Base-by-base conservation (phyloP, 2,888 invertebrate species). In the Oligia strigilis region DNA sequence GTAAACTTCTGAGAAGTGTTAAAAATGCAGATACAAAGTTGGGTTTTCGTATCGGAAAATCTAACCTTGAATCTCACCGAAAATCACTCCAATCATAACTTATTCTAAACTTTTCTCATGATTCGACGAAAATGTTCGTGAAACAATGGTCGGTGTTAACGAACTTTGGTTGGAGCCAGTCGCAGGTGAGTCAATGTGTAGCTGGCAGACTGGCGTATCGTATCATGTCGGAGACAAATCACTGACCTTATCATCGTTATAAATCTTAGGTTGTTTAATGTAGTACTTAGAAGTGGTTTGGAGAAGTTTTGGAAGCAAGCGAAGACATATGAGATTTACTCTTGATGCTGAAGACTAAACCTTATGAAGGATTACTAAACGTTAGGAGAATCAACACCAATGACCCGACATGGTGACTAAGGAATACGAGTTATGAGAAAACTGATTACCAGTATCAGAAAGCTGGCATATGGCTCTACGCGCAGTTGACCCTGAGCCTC, bases 101-200 rank as follows among this genome's bases (percentile, higher is more conserved):
- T 64, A 72, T 64, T 62, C 8, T 49, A 43, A 74, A 66, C 6
- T 69, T 66, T 82, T 84, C 80, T 87, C 83, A 87, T 89, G 85
- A 83, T 75, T 84, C 78, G 79, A 76, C 81, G 82, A 91, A 93
- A 93, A 93, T 92, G 84, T 77, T 77, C 91, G n/a, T 80, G 78
- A 94, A 93, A 95, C 95, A 95, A 95, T 94, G 90, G 88, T 55
- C 72, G 80, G 88, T 88, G 95, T 92, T 92, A 94, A 94, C 91
- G 94, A 95, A 93, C 95, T 93, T 88, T 83, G 77, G 55, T 17
- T 11, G 46, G 29, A 75, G 55, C 29, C 52, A 66, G 87, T 84
- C 86, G 82, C 87, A 88, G 86, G 88, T 94, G 94, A 95, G 87
- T 94, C 95, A 94, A 88, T 85, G 87, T 83, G 85, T 90, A 75